Evolutionary conservation across 2,888 invertebrate species (phyloP).

Genomic region (Caenorhabditis sp.): DNA sequence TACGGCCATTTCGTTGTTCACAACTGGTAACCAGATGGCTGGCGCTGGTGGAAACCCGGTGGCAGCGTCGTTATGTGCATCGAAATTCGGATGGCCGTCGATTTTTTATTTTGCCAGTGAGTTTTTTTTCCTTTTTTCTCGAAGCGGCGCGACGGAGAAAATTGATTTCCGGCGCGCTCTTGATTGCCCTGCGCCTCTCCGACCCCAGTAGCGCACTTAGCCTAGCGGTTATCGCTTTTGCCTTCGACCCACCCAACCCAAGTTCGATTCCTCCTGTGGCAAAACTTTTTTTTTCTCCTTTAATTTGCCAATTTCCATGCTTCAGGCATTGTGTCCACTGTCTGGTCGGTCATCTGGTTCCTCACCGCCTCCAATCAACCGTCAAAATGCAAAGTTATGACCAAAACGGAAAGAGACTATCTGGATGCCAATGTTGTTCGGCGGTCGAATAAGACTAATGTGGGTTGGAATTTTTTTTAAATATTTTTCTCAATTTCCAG

Average conservation of each 20-base stretch:
- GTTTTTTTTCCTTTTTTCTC: not conserved
- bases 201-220: no score
- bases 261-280: no score
- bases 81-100: constrained; percentile 72
- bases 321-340: constrained; percentile 61
- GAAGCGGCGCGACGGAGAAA: no score
- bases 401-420: constrained; percentile 64
- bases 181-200: no score
- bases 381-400: constrained; percentile 70
- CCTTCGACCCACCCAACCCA: no score
- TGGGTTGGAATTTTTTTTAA: no score
- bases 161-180: no score
- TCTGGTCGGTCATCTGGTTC: constrained; percentile 67
- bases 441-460: constrained; percentile 55
- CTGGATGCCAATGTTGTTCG: constrained; percentile 64
- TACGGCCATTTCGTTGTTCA: constrained; percentile 74
- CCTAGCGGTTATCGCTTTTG: no score
- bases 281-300: no score
- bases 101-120: constrained; percentile 76
- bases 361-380: constrained; percentile 65
- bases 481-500: constrained; percentile 49
- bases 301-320: not conserved
- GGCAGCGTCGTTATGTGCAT: constrained; percentile 73
- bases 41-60: constrained; percentile 73
- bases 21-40: constrained; percentile 75